Evolutionary conservation across 2,797 vertebrate species (phyloP).

Genomic region (Anguilla pacifica): DNA sequence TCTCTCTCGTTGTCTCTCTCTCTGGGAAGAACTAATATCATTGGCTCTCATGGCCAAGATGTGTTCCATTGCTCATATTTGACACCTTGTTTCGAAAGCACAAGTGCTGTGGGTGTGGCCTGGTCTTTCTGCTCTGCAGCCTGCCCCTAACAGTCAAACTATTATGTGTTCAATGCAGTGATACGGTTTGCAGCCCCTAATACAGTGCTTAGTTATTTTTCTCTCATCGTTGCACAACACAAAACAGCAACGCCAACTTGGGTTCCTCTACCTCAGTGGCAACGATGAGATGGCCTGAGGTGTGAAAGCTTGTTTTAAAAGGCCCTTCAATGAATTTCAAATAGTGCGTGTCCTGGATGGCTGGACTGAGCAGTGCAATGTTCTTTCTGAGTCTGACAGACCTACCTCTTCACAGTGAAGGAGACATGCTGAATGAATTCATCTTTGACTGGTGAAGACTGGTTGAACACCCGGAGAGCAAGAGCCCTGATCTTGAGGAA

Average conservation of each 20-base stretch:
- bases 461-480: neutral
- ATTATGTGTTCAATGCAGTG: slow-evolving; percentile 21
- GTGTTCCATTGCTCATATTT: slow-evolving; percentile 62
- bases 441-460: neutral
- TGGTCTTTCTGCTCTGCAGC: slow-evolving; percentile 12
- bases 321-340: neutral
- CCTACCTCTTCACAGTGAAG: neutral
- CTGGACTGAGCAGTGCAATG: neutral
- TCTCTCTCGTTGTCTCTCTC: neutral
- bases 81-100: slow-evolving; percentile 49
- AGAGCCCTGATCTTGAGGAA: neutral
- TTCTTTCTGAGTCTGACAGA: neutral
- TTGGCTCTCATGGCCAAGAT: slow-evolving; percentile 54
- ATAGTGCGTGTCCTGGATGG: neutral
- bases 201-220: slow-evolving; percentile 12
- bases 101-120: slow-evolving; percentile 22
- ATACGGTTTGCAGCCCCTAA: slow-evolving; percentile 10
- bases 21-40: slow-evolving; percentile 50
- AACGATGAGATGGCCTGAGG: neutral
- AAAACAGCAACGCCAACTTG: neutral
- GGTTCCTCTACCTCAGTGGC: neutral
- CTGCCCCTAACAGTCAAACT: neutral
- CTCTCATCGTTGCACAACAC: neutral
- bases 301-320: neutral
- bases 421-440: neutral